Base-by-base conservation (phyloP, 2,113 vertebrate species). In the Lucifuga dentata region DNA sequence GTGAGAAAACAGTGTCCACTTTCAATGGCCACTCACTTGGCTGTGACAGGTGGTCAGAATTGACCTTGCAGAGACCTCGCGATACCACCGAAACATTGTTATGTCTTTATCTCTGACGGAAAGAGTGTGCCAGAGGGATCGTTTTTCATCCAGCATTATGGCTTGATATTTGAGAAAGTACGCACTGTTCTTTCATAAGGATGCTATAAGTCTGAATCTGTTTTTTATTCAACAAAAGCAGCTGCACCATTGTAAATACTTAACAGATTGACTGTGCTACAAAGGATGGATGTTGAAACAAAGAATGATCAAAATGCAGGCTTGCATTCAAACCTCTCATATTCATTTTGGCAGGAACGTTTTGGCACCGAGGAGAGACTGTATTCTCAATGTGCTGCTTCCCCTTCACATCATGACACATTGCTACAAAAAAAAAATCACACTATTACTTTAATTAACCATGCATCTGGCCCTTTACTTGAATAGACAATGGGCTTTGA, bases 101-200 rank as follows among this genome's bases (percentile, higher is more conserved):
- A 81, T 88, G 88, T 89, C 88, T 91, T 90, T 82, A 77, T 86
- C 72, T 65, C 43, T 80, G 80, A 83, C 74, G 75, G 82, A 68
- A 78, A 74, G 76, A 63, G 82, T 79, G 83, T 77, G 64, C 43
- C 52, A 68, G 61, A 70, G 39, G 16, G 74, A 67, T 88, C 48
- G 16, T 82, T 78, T 89, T 77, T 32, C 51, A 44, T 19, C 75
- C 79, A 76, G 49, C 44, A 80, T 68, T 50, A 46, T 49, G n/a
- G 43, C 75, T 64, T 55, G 59, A 68, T 17, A 68, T 55, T 62
- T 43, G 16, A 36, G 51, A 49, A 49, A 68, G 53, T 26, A 24
- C 70, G 55, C 77, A 43, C 68, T 64, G 44, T 52, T 45, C 62
- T 74, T 70, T 86, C 75, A 76, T 73, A 62, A 45, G 58, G 61